Percentiles rank a stretch among this genome's conserved stretches.
Evolutionary conservation across 2,888 invertebrate species (phyloP).

Genomic region (Napeogenes sylphis): DNA sequence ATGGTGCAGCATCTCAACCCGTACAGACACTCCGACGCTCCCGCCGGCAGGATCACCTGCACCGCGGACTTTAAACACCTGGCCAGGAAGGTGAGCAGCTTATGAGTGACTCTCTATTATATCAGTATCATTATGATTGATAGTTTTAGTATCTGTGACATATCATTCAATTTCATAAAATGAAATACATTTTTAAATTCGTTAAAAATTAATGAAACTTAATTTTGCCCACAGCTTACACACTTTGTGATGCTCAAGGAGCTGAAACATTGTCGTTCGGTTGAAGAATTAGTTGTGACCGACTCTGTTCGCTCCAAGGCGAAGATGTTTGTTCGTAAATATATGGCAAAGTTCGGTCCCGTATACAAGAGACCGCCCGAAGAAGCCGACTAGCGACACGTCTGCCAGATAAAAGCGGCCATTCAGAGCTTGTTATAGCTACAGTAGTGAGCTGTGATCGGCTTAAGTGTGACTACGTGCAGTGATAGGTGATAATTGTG

Average conservation of each 20-base stretch:
- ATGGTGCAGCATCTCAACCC: slow-evolving; percentile 93
- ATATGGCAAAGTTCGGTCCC: slow-evolving; percentile 96
- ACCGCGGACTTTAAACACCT: slow-evolving; percentile 96
- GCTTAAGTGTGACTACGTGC: not conserved
- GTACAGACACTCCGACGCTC: slow-evolving; percentile 90
- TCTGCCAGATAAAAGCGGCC: slow-evolving; percentile 27
- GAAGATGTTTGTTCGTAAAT: slow-evolving; percentile 95
- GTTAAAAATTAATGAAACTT: no score
- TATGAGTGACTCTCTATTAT: no score
- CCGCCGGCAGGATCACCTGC: slow-evolving; percentile 88
- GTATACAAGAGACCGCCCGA: slow-evolving; percentile 84
- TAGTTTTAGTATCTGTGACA: no score
- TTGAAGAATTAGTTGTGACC: slow-evolving; percentile 90
- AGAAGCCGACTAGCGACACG: slow-evolving; percentile 71
- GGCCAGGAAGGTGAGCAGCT: slow-evolving; percentile 86
- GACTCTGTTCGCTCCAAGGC: slow-evolving; percentile 96
- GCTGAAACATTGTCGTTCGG: slow-evolving; percentile 91
- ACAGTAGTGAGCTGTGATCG: slow-evolving; percentile 3
- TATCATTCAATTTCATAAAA: no score
- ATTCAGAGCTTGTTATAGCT: slow-evolving; percentile 18
- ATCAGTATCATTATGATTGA: no score
- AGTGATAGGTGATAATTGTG: slow-evolving; percentile 4
- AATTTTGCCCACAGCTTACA: slow-evolving; percentile 82
- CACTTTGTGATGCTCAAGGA: slow-evolving; percentile 97
- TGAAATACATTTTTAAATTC: no score